Percentiles rank a stretch among this genome's conserved stretches.
Evolutionary conservation across 2,113 vertebrate genomes (phyloP).

Genomic region (Shinisaurus crocodilurus): DNA sequence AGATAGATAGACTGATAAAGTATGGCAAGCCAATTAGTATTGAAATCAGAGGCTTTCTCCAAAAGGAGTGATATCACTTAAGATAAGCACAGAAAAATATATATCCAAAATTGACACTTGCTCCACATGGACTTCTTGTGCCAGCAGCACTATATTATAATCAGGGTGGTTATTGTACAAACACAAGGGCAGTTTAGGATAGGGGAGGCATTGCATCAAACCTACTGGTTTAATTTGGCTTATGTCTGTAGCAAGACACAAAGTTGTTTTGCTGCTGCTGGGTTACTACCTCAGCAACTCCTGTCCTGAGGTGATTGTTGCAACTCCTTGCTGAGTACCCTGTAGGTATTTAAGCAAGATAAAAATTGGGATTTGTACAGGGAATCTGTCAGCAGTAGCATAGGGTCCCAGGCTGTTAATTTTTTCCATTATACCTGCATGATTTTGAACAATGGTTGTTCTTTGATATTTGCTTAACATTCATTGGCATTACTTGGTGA

Average conservation of each 20-base stretch:
- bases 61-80: neutral
- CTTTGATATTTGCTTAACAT: constrained; percentile 38
- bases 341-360: neutral
- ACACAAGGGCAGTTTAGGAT: neutral
- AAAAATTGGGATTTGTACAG: neutral
- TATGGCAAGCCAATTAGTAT: neutral
- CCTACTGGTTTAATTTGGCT: neutral
- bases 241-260: neutral
- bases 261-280: neutral
- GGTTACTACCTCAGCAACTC: neutral
- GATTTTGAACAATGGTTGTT: constrained; percentile 13
- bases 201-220: neutral
- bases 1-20: neutral
- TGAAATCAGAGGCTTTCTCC: neutral
- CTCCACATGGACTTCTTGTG: neutral
- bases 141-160: neutral
- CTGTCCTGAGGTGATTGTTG: no score
- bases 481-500: neutral
- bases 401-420: neutral
- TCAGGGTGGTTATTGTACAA: neutral
- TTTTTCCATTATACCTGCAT: constrained; percentile 11
- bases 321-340: neutral
- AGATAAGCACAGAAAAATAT: neutral
- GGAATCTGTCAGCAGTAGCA: neutral
- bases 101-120: neutral